phyloP scores from a whole-genome alignment of 2,113 vertebrate genomes.

The Casuarius casuarius region DNA sequence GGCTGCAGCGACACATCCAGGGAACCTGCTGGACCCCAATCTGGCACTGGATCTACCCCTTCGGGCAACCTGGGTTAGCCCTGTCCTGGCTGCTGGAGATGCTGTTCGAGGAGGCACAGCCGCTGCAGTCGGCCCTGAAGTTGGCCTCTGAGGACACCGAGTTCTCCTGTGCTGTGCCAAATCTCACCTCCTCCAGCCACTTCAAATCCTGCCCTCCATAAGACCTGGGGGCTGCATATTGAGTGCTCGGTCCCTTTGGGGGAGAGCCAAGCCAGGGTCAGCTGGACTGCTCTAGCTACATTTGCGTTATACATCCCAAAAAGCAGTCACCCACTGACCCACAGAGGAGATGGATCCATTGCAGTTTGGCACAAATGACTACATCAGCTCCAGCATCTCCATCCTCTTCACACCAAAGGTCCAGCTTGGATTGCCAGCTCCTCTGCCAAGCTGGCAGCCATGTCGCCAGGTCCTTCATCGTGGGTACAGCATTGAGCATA shows the following conservation, averaged over 20 bases:
- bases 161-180: neutral
- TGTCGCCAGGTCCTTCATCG: neutral
- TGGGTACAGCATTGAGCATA: neutral
- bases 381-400: neutral
- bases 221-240: neutral
- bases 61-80: neutral
- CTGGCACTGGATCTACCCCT: neutral
- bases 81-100: neutral
- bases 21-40: neutral
- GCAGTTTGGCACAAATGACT: neutral
- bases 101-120: neutral
- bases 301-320: neutral
- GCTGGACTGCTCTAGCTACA: neutral
- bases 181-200: neutral
- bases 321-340: neutral
- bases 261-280: neutral
- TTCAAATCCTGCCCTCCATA: neutral
- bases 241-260: neutral
- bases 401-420: neutral
- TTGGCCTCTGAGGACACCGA: neutral
- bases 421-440: neutral
- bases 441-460: too few species aligned
- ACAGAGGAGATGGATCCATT: neutral
- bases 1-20: neutral
- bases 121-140: neutral